Base-by-base conservation (phyloP, 1,140 invertebrate species). In the Cryptotermes secundus region DNA sequence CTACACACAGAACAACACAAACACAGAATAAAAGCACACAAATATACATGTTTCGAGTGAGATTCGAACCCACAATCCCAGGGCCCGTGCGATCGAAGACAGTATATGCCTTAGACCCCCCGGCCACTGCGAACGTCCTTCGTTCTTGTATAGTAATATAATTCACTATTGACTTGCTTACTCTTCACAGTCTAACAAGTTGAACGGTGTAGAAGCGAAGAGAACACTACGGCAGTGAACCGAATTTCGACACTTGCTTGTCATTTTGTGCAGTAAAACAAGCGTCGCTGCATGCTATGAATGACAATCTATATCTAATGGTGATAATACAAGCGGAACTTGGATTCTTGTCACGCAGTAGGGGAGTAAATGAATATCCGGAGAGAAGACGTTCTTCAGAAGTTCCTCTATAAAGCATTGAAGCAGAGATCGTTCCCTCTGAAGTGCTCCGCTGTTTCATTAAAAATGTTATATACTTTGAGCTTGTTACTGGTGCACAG, bases 301-400 rank as follows among this genome's bases (percentile, higher is more conserved):
- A 72, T 72, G 59, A 72, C 59, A 72, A 72, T 72, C 59, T 72
- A 72, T 72, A 72, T 72, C 59, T 72, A 72, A 72, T 72, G 59
- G n/a, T n/a, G 59, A n/a, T 72, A 72, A 72, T 31, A 72, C 59
- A 72, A 31, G 7, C 59, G 26, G 6, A 72, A 31, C 59, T 72
- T 12, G n/a, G 26, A 72, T 72, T 72, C 59, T 31, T 31, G 26
- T 72, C 59, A 72, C 59, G 59, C 59, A 26, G 59, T 72, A 14
- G 59, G 59, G 59, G 59, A 72, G 59, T 31, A 72, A 72, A 72
- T 72, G 59, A 72, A 72, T 72, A 72, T 72, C 59, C 59, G 59
- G 59, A 72, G 59, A 10, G 59, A 72, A 31, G 59, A n/a, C 59
- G 59, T 72, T n/a, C 59, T 72, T 72, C 16, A 72, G 59, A 72